phyloP scores from a whole-genome alignment of 2,113 vertebrate species.

The Ia io region DNA sequence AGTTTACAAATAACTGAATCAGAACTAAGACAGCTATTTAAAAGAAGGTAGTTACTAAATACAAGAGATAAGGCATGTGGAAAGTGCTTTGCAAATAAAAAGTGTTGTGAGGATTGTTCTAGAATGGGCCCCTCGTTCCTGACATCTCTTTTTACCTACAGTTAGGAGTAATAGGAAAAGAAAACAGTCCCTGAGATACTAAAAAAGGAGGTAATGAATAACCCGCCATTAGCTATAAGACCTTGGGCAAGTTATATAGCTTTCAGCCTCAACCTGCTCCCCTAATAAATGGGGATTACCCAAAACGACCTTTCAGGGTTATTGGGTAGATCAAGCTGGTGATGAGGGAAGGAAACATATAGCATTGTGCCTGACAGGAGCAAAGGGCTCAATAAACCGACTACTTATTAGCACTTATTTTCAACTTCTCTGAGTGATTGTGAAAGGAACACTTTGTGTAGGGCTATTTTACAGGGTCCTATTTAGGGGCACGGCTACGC shows the following conservation, averaged over 20 bases:
- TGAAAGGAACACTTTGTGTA: not conserved
- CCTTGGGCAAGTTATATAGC: not conserved
- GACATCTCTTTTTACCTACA: not conserved
- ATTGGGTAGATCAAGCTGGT: not conserved
- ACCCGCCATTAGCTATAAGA: not conserved
- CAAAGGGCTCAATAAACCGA: not conserved
- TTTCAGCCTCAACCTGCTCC: not conserved
- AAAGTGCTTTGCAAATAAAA: not conserved
- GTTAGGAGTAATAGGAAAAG: not conserved
- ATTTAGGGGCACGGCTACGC: not conserved
- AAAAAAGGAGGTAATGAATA: not conserved
- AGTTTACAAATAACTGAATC: not conserved
- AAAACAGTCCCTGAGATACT: not conserved
- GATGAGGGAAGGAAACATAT: not conserved
- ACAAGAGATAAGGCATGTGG: not conserved
- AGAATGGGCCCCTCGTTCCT: not conserved
- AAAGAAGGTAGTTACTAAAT: not conserved
- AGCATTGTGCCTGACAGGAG: not conserved
- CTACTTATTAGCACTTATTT: not conserved
- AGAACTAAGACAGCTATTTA: not conserved
- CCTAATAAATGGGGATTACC: too few relatives aligned
- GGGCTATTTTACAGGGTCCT: not conserved
- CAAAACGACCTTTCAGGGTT: not conserved
- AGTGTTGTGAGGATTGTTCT: not conserved
- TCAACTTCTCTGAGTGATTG: not conserved